Evolutionary conservation across 2,113 vertebrate genomes (phyloP).

Genomic region (Hippocampus barbouri): DNA sequence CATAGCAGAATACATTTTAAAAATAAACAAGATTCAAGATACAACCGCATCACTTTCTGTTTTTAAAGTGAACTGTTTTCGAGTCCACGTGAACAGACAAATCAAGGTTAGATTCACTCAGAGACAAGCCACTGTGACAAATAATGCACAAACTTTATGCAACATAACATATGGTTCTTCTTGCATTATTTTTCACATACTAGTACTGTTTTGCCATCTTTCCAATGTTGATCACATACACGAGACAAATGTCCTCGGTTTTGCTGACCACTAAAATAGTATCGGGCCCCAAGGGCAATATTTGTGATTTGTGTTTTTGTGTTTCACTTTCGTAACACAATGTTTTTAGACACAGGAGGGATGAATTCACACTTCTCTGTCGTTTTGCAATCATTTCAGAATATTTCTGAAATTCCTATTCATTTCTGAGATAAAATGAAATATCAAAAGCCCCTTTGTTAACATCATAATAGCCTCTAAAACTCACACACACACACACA

Average conservation of each 20-base stretch:
- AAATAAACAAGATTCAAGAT: not conserved
- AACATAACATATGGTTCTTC: not conserved
- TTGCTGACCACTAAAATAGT: slow-evolving; percentile 23
- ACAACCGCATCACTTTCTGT: not conserved
- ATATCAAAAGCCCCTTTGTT: not conserved
- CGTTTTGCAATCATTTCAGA: not conserved
- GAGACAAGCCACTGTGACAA: slow-evolving; percentile 15
- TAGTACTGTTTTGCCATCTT: slow-evolving; percentile 16
- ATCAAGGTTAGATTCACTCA: slow-evolving; percentile 17
- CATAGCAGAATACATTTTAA: too few species aligned
- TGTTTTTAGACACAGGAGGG: not conserved
- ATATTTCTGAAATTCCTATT: not conserved
- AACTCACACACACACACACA: not conserved
- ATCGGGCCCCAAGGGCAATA: too few species aligned
- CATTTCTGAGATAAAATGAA: not conserved
- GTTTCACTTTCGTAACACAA: too few species aligned
- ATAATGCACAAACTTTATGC: slow-evolving; percentile 7
- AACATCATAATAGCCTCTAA: not conserved
- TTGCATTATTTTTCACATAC: not conserved
- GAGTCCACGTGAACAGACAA: not conserved
- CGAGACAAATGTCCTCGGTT: slow-evolving; percentile 58
- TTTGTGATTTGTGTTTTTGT: too few species aligned
- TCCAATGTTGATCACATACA: slow-evolving; percentile 57
- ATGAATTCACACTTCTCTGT: not conserved
- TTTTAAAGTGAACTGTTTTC: not conserved